Evolutionary conservation across 2,113 vertebrate genomes (phyloP), one percentile per base, ranked within the genome.

Genomic region (Pica pica): DNA sequence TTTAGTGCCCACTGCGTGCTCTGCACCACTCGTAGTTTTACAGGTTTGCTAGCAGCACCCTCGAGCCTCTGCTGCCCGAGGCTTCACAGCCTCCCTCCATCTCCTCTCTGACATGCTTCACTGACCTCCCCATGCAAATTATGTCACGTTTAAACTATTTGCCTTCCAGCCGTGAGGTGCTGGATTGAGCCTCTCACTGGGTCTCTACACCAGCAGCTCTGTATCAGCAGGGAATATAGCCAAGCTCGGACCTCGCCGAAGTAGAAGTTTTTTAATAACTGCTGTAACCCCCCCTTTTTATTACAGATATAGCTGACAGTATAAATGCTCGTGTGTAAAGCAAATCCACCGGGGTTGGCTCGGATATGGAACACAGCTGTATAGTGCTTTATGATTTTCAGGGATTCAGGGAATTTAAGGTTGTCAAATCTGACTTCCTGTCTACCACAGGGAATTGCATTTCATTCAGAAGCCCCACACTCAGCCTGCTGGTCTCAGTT

Each of bases 211-310:
- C 96, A 96, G 96, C 94, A 96, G 85, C 93, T 95, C 92, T 93
- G 82, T 96, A 94, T 96, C 78, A 94, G 92, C 94, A 96, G 93
- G 94, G 95, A 96, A 86, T 95, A 85, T 90, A 89, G 90, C 94
- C 92, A 94, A 94, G 91, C 90, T 93, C 64, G 0, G 95, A 96
- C 94, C 93, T 97, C 56, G 52, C 90, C 49, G 7, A 90, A 83
- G 59, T 86, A 93, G 89, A 69, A 22, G 41, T 79, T 81, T 95
- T 80, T 26, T n/a, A 88, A 75, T 91, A 93, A 95, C 96, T 97
- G 95, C 96, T 96, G 93, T 96, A 97, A 95, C 41, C 68, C 70
- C 70, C 73, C 71, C 93, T 83, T 71, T 80, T 47, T 85, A 88
- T 57, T 55, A 74, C 87, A 74, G 21, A 47, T 87, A 52, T 8